phyloP scores from a whole-genome alignment of 2,888 invertebrate species.

The Zootermopsis nevadensis region DNA sequence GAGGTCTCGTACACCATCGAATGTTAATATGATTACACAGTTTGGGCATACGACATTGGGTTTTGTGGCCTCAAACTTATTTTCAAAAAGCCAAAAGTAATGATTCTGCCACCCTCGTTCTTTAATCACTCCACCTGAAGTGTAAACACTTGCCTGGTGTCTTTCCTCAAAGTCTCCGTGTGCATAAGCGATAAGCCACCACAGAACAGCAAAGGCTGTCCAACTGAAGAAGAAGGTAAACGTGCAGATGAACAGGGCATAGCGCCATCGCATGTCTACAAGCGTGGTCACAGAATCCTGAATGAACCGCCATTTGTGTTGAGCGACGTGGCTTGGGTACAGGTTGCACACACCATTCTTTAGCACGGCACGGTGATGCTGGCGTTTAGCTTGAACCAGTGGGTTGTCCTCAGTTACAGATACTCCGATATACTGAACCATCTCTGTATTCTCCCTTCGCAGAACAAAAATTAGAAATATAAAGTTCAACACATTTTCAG shows the following conservation, averaged over 20 bases:
- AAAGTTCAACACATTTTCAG: too few species aligned
- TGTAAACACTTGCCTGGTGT: conserved; percentile 54
- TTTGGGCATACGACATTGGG: too few species aligned
- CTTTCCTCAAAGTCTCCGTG: conserved; percentile 81
- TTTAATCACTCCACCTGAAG: too few species aligned
- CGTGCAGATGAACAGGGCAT: conserved; percentile 73
- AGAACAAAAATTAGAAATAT: neutral
- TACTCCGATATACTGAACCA: conserved; percentile 13
- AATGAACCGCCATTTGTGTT: conserved; percentile 17
- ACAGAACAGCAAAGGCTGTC: conserved; percentile 81
- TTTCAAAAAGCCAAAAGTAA: too few species aligned
- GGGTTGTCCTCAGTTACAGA: neutral
- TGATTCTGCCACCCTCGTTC: too few species aligned
- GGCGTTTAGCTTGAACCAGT: neutral
- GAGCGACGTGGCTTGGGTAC: neutral
- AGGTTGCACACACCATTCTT: conserved; percentile 46
- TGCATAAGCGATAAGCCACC: conserved; percentile 80
- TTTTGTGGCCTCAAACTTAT: too few species aligned
- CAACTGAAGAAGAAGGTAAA: conserved; percentile 77
- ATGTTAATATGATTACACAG: too few species aligned
- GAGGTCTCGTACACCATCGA: too few species aligned
- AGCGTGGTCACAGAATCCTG: conserved; percentile 63
- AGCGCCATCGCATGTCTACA: conserved; percentile 81
- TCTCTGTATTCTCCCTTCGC: neutral
- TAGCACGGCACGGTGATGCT: conserved; percentile 39